A percentile compares a stretch with the other conserved stretches of the same genome.
Conservation (phyloP, 2,888 invertebrate species). For the Chloroclystis v-ata region DNA sequence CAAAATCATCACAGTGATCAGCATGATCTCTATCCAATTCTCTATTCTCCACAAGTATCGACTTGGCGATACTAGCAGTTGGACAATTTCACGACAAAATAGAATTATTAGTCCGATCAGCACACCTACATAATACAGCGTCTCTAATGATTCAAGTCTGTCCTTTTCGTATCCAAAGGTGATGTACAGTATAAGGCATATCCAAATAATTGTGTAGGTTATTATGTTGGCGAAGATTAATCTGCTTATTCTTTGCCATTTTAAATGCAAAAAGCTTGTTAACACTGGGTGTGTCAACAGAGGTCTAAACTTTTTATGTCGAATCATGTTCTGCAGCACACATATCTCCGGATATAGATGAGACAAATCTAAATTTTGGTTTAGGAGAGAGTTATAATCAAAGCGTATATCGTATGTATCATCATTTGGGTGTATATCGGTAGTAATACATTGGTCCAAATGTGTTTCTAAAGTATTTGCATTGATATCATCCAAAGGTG, state of each 20-base stretch:
- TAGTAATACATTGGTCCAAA: constrained; percentile 84
- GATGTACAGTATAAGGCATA: constrained; percentile 83
- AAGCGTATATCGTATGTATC: constrained; percentile 85
- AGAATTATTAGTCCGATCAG: constrained; percentile 80
- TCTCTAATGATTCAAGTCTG: constrained; percentile 56
- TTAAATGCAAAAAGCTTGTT: constrained; percentile 87
- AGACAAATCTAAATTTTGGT: constrained; percentile 62
- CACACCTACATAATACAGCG: constrained; percentile 72
- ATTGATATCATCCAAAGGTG: constrained; percentile 85
- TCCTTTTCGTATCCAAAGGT: constrained; percentile 79
- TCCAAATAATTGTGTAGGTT: constrained; percentile 83
- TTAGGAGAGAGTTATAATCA: constrained; percentile 83
- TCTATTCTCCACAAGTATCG: constrained; percentile 83
- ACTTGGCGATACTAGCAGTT: constrained; percentile 82
- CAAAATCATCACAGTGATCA: constrained; percentile 80
- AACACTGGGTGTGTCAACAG: constrained; percentile 87
- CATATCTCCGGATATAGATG: constrained; percentile 82
- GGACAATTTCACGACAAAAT: constrained; percentile 82
- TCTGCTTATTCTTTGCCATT: constrained; percentile 87
- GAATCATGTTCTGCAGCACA: constrained; percentile 84
- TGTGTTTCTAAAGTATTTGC: constrained; percentile 83
- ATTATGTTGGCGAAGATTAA: constrained; percentile 85
- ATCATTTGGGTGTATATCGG: constrained; percentile 81
- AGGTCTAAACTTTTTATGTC: constrained; percentile 81
- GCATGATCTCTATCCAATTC: constrained; percentile 84